These are phyloP conservation scores for Brachionus koreanus DNA, from an alignment of 1,140 invertebrate genomes.

Conservation along the genomic window DNA sequence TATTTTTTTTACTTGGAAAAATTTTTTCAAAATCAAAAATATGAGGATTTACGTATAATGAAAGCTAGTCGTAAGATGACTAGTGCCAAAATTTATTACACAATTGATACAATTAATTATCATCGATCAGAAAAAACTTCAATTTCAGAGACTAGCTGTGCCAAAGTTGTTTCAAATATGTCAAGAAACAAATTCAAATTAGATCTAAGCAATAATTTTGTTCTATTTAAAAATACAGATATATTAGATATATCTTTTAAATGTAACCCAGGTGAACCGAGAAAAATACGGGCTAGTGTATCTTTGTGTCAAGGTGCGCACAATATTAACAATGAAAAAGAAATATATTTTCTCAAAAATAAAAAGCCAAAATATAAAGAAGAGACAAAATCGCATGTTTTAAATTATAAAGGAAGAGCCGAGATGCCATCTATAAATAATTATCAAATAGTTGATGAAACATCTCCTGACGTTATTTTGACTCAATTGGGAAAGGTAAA, in stretches of 20 bases:
- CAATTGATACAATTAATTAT: conserved; percentile 35
- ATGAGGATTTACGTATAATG: conserved; percentile 15
- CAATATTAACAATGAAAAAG: background rate
- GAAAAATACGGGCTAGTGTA: conserved; percentile 6
- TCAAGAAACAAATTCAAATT: conserved; percentile 32
- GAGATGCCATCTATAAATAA: conserved; percentile 11
- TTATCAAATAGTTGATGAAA: conserved; percentile 42
- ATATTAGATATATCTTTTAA: conserved; percentile 18
- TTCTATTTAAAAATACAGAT: conserved; percentile 15
- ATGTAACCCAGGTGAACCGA: background rate
- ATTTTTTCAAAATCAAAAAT: background rate
- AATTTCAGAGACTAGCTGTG: background rate
- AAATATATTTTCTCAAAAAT: conserved; percentile 42
- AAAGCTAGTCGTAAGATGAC: conserved; percentile 33
- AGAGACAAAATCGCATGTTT: background rate
- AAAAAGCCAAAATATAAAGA: background rate
- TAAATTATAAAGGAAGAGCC: conserved; percentile 33
- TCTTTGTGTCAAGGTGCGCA: background rate
- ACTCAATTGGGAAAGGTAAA: conserved; percentile 35
- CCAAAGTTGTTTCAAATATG: conserved; percentile 31
- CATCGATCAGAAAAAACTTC: background rate
- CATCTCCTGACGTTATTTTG: conserved; percentile 20
- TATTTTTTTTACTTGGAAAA: conserved; percentile 41
- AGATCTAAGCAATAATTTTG: conserved; percentile 33
- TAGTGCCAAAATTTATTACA: conserved; percentile 33